Conservation (phyloP, 2,888 invertebrate genomes). For the Bellardia bayeri region DNA sequence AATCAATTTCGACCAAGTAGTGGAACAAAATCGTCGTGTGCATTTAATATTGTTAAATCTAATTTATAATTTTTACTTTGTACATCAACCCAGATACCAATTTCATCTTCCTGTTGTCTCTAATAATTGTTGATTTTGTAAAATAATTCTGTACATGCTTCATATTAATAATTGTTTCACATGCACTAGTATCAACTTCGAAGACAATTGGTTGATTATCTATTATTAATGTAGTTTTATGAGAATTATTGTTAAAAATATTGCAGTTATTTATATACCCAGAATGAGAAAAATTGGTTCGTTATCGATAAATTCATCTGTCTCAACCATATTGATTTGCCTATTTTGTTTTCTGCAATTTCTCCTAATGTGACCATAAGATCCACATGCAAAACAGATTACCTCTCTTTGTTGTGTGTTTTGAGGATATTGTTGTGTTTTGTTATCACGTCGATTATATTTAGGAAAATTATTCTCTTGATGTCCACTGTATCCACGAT, state of each 20-base stretch:
- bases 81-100: conserved; percentile 38
- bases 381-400: not conserved
- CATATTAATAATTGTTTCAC: conserved; percentile 34
- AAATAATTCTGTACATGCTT: conserved; percentile 24
- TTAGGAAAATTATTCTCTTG: not conserved
- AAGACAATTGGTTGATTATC: not conserved
- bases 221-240: not conserved
- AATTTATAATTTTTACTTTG: conserved; percentile 21
- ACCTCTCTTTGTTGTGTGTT: not conserved
- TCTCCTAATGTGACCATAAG: not conserved
- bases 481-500: not conserved
- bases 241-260: not conserved
- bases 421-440: not conserved
- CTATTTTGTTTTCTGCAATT: not conserved
- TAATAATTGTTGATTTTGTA: conserved; percentile 15
- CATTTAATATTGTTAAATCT: conserved; percentile 45
- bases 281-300: not conserved
- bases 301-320: not conserved
- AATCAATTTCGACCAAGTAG: conserved; percentile 41
- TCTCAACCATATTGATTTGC: not conserved
- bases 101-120: conserved; percentile 37
- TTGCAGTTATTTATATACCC: not conserved
- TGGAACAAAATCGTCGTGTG: conserved; percentile 27
- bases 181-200: conserved; percentile 41
- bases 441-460: not conserved